Evolutionary conservation across 2,888 invertebrate species (phyloP).

Genomic region (Erynnis tages): DNA sequence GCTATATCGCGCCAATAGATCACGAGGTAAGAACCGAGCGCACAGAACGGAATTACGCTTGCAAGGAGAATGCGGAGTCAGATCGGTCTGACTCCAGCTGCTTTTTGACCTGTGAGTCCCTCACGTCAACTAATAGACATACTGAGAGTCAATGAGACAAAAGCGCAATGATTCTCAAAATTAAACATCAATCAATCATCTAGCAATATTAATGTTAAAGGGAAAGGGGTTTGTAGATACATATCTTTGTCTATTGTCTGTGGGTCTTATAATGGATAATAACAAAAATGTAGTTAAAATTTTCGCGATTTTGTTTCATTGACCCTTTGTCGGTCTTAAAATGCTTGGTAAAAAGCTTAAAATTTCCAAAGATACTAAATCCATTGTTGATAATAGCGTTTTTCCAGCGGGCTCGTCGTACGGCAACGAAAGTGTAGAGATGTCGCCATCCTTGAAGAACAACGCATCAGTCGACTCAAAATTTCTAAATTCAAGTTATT

Average conservation of each 20-base stretch:
- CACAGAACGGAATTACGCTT: constrained; percentile 55
- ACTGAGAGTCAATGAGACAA: constrained; percentile 7
- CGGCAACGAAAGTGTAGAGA: constrained; percentile 75
- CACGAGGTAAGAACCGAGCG: constrained; percentile 68
- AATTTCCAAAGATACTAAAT: background rate
- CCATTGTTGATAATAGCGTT: background rate
- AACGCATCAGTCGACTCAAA: constrained; percentile 68
- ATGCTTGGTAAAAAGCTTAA: constrained; percentile 13
- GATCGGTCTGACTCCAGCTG: constrained; percentile 76
- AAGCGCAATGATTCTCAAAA: too few relatives aligned
- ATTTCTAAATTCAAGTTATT: constrained; percentile 46
- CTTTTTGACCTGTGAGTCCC: constrained; percentile 78
- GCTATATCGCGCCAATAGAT: constrained; percentile 74
- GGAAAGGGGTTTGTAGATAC: background rate
- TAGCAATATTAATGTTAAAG: background rate
- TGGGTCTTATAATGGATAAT: too few relatives aligned
- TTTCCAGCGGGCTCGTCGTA: constrained; percentile 73
- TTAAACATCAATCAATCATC: background rate
- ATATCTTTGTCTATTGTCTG: too few relatives aligned
- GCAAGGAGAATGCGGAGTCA: constrained; percentile 63
- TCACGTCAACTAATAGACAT: constrained; percentile 23
- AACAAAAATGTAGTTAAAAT: too few relatives aligned
- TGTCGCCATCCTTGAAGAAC: constrained; percentile 71
- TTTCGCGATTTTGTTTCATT: constrained; percentile 17
- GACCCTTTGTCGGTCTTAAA: constrained; percentile 2